Percentiles rank a stretch among this genome's conserved stretches.
These are phyloP conservation scores for Delia radicum DNA, from an alignment of 1,140 invertebrate genomes.

Conservation along the genomic window DNA sequence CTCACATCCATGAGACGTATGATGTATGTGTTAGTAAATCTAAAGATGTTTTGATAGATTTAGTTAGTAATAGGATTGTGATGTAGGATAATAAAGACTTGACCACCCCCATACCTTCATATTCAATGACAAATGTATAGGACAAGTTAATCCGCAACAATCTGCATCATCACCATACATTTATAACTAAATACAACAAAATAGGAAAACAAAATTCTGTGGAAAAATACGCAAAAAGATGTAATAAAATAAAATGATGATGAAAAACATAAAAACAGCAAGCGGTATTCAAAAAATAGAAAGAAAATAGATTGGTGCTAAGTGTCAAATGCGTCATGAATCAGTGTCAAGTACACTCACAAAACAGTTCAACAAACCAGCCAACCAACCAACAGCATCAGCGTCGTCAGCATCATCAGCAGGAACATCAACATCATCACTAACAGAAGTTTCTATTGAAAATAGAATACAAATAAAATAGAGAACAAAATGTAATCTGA, in stretches of 20 bases:
- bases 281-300: neutral
- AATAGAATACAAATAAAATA: neutral
- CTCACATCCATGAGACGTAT: neutral
- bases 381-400: neutral
- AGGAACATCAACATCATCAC: neutral
- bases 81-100: neutral
- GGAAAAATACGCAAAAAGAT: neutral
- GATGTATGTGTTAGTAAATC: neutral
- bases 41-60: conserved; percentile 15
- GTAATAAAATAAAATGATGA: neutral
- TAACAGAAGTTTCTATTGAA: too few species aligned
- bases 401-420: too few species aligned
- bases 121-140: neutral
- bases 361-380: neutral
- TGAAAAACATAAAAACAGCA: neutral
- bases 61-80: conserved; percentile 12
- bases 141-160: conserved; percentile 19
- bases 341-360: conserved; percentile 18
- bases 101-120: neutral
- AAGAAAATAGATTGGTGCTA: conserved; percentile 10
- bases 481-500: conserved; percentile 17
- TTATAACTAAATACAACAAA: neutral
- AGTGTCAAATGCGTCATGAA: conserved; percentile 23
- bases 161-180: neutral
- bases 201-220: neutral